Evolutionary conservation across 2,888 invertebrate species (phyloP).

Genomic region (Cheiracanthium punctorium): DNA sequence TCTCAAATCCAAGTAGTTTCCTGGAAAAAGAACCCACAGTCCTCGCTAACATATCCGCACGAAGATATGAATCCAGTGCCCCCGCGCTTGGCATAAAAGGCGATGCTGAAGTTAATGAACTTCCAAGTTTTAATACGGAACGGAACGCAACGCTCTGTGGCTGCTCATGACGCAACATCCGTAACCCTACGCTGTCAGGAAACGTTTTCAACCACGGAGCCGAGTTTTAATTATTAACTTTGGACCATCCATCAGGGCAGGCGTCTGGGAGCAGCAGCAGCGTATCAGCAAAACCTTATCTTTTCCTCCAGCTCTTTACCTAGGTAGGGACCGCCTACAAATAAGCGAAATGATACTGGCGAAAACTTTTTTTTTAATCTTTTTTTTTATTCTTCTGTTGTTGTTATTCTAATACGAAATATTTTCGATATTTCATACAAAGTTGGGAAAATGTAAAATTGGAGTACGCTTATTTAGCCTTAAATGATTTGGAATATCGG

Average conservation of each 20-base stretch:
- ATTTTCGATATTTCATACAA: no score
- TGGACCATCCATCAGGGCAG: constrained; percentile 49
- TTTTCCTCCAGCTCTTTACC: constrained; percentile 30
- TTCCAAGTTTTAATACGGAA: constrained; percentile 32
- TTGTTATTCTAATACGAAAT: no score
- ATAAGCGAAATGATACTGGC: no score
- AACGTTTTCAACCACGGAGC: constrained; percentile 50
- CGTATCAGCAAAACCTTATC: constrained; percentile 59
- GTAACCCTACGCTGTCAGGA: constrained; percentile 44
- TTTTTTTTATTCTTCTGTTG: no score
- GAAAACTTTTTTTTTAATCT: no score
- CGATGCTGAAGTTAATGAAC: constrained; percentile 27
- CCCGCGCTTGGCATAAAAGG: neutral
- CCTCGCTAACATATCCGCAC: neutral
- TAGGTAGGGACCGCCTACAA: constrained; percentile 38
- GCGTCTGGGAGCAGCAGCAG: constrained; percentile 17
- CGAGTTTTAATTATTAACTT: constrained; percentile 60
- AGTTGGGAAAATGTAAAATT: no score
- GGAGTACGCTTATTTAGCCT: no score
- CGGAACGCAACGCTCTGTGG: constrained; percentile 14
- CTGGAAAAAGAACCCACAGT: neutral
- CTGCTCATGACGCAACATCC: constrained; percentile 55
- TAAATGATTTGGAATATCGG: no score
- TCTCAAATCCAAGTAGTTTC: neutral
- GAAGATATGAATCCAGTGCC: neutral